Base-by-base conservation (phyloP, 2,888 invertebrate genomes). In the Brachyopa scutellaris region DNA sequence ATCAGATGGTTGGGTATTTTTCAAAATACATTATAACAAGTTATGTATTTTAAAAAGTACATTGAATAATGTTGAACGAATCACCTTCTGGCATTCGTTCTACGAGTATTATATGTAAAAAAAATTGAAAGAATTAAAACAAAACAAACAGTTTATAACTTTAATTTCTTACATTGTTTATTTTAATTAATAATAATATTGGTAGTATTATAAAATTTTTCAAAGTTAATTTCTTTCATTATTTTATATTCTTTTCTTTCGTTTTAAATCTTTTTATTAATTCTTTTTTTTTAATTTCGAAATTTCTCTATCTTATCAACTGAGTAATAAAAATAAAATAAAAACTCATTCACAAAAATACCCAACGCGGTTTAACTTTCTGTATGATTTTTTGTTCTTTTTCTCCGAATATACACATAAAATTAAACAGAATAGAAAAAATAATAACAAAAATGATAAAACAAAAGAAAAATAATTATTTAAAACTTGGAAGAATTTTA, bases 101-200 rank as follows among this genome's bases (percentile, higher is more conserved):
- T n/a, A n/a, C n/a, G n/a, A n/a, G n/a, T n/a, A n/a, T n/a, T n/a
- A n/a, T n/a, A n/a, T n/a, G n/a, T n/a, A n/a, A n/a, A n/a, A n/a
- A n/a, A n/a, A n/a, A n/a, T n/a, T n/a, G n/a, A n/a, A n/a, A n/a
- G n/a, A n/a, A n/a, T n/a, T n/a, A n/a, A n/a, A n/a, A n/a, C n/a
- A n/a, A n/a, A n/a, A n/a, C n/a, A n/a, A n/a, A n/a, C n/a, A n/a
- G n/a, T n/a, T n/a, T n/a, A n/a, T n/a, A n/a, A 42, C 26, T 15
- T 45, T 59, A 38, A 66, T 82, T 29, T 61, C 72, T 77, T 82
- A 77, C 72, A 70, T 64, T 77, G 66, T 77, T 82, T 82, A 70
- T 77, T 82, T 76, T 59, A 77, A 53, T 77, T 82, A 82, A 82
- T 82, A 79, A 73, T 79, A 82, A 82, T 82, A 82, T 77, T 76